Evolutionary conservation across 2,888 invertebrate species (phyloP).

Genomic region (Amblyjoppa fuscipennis): DNA sequence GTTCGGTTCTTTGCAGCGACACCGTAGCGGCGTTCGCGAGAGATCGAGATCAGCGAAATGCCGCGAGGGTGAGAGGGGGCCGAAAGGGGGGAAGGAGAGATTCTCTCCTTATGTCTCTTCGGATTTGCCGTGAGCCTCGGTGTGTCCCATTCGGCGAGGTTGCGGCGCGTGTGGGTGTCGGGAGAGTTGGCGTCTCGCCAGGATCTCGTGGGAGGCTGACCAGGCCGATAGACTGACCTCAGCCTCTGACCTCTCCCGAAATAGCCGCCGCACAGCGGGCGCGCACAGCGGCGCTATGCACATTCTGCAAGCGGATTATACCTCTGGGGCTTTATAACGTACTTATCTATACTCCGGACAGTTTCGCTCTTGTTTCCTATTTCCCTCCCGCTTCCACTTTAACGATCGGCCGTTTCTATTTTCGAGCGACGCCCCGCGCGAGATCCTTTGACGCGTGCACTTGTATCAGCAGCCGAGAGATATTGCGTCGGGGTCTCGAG

Average conservation of each 20-base stretch:
- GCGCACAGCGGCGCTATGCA: conserved; percentile 31
- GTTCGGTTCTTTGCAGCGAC: conserved; percentile 61
- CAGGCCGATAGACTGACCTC: conserved; percentile 84
- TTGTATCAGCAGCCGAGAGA: conserved; percentile 34
- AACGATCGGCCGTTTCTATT: conserved; percentile 76
- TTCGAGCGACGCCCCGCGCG: conserved; percentile 71
- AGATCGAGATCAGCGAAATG: conserved; percentile 75
- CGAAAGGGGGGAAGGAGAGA: conserved; percentile 18
- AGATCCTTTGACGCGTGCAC: conserved; percentile 60
- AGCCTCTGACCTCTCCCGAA: conserved; percentile 85
- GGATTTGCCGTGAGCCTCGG: not conserved
- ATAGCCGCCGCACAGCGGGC: conserved; percentile 75
- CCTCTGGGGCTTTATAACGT: conserved; percentile 38
- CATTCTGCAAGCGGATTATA: conserved; percentile 35
- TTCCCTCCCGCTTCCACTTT: conserved; percentile 68
- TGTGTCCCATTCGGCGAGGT: conserved; percentile 13
- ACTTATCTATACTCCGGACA: conserved; percentile 42
- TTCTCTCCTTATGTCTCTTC: conserved; percentile 22
- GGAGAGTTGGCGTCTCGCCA: conserved; percentile 80
- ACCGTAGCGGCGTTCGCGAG: conserved; percentile 68
- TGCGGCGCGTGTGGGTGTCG: conserved; percentile 65
- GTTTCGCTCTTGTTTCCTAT: conserved; percentile 60
- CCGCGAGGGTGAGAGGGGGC: conserved; percentile 68
- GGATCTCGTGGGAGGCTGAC: conserved; percentile 84
- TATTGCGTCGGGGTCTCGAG: conserved; percentile 47